These are phyloP conservation scores for Aphelocoma coerulescens DNA, from an alignment of 2,113 vertebrate species.

Conservation along the genomic window DNA sequence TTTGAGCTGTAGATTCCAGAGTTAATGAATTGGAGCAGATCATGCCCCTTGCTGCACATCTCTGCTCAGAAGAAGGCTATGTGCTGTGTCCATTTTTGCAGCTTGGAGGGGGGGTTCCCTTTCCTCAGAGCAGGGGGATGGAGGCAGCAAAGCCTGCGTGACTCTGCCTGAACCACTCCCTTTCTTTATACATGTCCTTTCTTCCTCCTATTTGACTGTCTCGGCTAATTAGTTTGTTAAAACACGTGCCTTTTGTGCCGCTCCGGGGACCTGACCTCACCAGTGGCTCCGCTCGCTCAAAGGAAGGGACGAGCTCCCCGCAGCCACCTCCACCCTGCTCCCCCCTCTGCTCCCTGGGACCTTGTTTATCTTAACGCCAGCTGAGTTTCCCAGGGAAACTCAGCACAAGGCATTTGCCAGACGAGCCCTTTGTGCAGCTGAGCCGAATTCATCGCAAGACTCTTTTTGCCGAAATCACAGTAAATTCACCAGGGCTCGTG, in stretches of 20 bases:
- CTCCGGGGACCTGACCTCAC: background rate
- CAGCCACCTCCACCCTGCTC: background rate
- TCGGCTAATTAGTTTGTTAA: background rate
- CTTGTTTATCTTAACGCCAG: background rate
- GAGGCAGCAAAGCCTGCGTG: background rate
- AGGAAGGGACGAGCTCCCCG: background rate
- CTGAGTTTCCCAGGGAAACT: constrained; percentile 41
- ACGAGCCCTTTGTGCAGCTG: background rate
- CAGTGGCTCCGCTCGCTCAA: background rate
- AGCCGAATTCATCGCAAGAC: accelerated
- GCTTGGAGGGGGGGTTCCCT: background rate
- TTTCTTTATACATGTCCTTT: constrained; percentile 30
- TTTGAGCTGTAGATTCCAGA: background rate
- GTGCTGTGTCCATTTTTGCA: background rate
- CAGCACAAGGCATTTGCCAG: background rate
- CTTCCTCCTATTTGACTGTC: background rate
- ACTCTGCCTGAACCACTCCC: constrained; percentile 5
- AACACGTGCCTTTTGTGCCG: background rate
- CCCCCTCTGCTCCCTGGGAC: background rate
- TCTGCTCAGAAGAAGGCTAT: background rate
- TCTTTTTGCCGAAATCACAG: background rate
- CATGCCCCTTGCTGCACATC: background rate
- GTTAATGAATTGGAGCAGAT: background rate
- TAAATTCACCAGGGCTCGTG: background rate
- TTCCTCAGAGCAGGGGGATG: background rate